Evolutionary conservation across 2,888 invertebrate species (phyloP), one percentile per base, ranked within the genome.

Genomic region (Eupeodes luniger): DNA sequence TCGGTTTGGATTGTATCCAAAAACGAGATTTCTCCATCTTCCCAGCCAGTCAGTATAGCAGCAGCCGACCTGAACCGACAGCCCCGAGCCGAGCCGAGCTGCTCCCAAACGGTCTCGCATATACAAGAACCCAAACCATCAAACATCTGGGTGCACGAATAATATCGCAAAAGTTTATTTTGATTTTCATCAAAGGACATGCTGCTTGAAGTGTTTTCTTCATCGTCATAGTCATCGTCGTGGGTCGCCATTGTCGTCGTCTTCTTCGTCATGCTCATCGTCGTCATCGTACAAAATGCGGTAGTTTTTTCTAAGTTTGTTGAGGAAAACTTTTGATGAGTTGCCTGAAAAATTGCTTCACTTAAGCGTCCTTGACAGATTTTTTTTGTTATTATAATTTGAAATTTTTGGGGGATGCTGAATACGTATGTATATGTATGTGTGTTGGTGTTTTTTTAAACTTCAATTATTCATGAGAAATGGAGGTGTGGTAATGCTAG

Each of bases 1-100:
- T 79, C 62, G 74, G 59, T 55, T 85, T 85, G 85, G 85, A 81
- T 67, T 81, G 77, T 66, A 61, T 85, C 85, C 85, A 85, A 85
- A 62, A 79, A 82, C 40, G 53, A 75, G 62, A 78, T 53, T 85
- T 59, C 12, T 59, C n/a, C 47, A 47, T 34, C 27, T 44, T 40
- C 40, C 6, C 40, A 40, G 27, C 27, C 47, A 57, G 19, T 16
- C 16, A 27, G 10, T 12, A 27, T 3, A 19, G 2, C 47, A 9
- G 47, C 10, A 19, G 14, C 64, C 9, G 11, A 19, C 19, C 47
- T 34, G 51, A 36, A 9, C n/a, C 4, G 9, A 10, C 47, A 1
- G n/a, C 9, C 47, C 47, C 47, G 10, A 47, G 10, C 9, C 47
- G 10, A 47, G 10, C 9, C 47, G 40, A 40, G 9, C 40, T 7